Conservation (phyloP, 2,888 invertebrate genomes). For the Leuctra nigra region DNA sequence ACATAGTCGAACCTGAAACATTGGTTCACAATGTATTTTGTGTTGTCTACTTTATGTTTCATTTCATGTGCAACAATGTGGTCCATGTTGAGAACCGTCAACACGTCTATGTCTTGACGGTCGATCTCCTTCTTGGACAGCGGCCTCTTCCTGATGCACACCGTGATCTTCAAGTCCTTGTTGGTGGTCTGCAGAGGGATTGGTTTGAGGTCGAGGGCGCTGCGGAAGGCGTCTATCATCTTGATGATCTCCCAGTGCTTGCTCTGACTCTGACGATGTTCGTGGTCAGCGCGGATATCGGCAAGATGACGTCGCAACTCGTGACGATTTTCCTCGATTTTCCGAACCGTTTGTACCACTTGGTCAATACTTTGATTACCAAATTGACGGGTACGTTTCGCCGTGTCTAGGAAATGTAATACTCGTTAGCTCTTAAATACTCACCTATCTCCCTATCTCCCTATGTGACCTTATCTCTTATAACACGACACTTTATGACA, state of each 20-base stretch:
- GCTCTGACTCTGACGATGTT: background rate
- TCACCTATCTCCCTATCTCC: too few species aligned
- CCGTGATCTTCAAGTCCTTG: conserved; percentile 94
- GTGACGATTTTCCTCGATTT: background rate
- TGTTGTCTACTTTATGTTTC: conserved; percentile 93
- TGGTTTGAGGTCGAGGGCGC: conserved; percentile 78
- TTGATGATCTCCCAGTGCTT: conserved; percentile 5
- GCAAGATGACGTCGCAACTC: background rate
- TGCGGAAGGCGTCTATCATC: conserved; percentile 60
- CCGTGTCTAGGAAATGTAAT: too few species aligned
- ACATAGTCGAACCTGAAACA: conserved; percentile 98
- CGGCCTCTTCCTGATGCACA: conserved; percentile 96
- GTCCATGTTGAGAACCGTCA: conserved; percentile 94
- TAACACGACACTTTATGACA: too few species aligned
- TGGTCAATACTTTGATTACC: too few species aligned
- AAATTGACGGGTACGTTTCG: too few species aligned
- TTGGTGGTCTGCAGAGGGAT: conserved; percentile 77
- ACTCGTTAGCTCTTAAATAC: too few species aligned
- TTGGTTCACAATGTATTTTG: conserved; percentile 97
- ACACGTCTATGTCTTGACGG: conserved; percentile 92
- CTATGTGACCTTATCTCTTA: too few species aligned
- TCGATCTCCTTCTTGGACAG: conserved; percentile 83
- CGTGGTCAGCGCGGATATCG: background rate
- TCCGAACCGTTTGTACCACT: background rate
- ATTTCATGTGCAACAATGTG: conserved; percentile 90